Base-by-base conservation (phyloP, 1,140 invertebrate genomes). In the Neodiprion virginianus region DNA sequence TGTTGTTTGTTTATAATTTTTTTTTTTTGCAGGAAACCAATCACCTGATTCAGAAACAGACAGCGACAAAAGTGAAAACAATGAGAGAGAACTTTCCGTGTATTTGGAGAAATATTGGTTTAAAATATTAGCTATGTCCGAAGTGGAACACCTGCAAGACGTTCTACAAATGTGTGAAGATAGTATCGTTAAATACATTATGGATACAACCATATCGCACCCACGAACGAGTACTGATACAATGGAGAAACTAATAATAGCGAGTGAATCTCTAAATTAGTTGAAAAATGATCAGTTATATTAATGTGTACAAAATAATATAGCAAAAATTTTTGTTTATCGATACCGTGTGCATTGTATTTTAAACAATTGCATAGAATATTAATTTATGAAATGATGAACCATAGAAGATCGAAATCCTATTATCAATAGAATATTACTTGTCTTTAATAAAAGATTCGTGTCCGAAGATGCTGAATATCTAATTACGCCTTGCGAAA, bases 41-140 rank as follows among this genome's bases (percentile, higher is more conserved):
- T 61, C 53, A 17, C 7, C 53, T 14, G 53, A 61, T 12, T 61
- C n/a, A 65, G 76, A 78, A 72, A 70, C 74, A 48, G 61, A 74
- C 23, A 49, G 81, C 65, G 69, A 77, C 72, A 72, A 71, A 7
- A 69, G 8, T 11, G 21, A 72, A 7, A 75, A 71, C 67, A 69
- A 23, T 11, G 21, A 72, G 9, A 75, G 68, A 28, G 76, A 78
- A 65, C 69, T 85, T 53, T 74, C 74, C 9, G 70, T 78, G 28
- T 81, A 78, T 53, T 73, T 80, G n/a, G 71, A 70, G 69, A 79
- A 75, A 67, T 85, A 83, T 74, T 85, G 83, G 80, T 68, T 79
- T 1, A 75, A 82, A 48, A 78, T 74, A 53, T 72, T 83, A 49
- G 69, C 50, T 21, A 50, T 76, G 17, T 78, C 77, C n/a, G 74